phyloP scores from a whole-genome alignment of 2,888 invertebrate genomes.

The Temnothorax unifasciatus region DNA sequence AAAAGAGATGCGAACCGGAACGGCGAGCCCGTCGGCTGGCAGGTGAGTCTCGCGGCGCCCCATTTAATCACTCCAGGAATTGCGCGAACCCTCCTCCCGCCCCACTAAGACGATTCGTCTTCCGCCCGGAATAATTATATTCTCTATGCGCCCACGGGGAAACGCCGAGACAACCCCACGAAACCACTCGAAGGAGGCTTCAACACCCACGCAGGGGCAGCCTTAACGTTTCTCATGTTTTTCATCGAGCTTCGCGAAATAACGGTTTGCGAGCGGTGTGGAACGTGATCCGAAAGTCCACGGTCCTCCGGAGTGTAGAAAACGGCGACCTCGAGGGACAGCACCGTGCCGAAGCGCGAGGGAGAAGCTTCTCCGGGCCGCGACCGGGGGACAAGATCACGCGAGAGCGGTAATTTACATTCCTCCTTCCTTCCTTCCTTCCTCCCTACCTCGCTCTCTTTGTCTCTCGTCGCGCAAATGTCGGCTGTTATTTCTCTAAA shows the following conservation, averaged over 20 bases:
- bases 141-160: too few relatives aligned
- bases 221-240: too few relatives aligned
- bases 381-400: slow-evolving; percentile 62
- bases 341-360: not conserved
- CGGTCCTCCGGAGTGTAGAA: not conserved
- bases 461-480: not conserved
- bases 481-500: slow-evolving; percentile 43
- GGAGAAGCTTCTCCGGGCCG: not conserved
- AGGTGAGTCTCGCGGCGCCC: not conserved
- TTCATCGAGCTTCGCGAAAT: too few relatives aligned
- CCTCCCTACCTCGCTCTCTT: not conserved
- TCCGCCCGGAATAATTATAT: too few relatives aligned
- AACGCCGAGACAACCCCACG: too few relatives aligned
- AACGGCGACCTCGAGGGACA: not conserved
- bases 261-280: too few relatives aligned
- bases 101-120: too few relatives aligned
- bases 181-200: too few relatives aligned
- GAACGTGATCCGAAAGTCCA: not conserved
- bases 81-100: not conserved
- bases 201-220: too few relatives aligned
- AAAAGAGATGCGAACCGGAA: not conserved
- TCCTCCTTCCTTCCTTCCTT: not conserved
- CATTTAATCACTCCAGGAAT: not conserved
- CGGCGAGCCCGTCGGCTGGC: not conserved
- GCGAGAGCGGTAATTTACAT: slow-evolving; percentile 69